Conservation (phyloP, 2,797 vertebrate genomes). For the Pipistrellus pipistrellus region DNA sequence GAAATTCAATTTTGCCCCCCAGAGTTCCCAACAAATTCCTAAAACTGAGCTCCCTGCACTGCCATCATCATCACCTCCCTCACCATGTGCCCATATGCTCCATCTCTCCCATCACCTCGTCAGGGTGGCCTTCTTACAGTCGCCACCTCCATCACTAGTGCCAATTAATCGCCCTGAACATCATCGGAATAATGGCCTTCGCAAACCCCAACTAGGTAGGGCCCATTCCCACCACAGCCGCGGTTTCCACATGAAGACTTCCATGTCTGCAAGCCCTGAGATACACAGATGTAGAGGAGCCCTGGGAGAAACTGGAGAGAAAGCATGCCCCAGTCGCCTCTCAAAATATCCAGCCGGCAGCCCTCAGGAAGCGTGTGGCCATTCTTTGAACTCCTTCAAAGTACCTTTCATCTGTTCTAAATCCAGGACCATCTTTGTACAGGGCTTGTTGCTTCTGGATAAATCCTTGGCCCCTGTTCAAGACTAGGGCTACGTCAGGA, state of each 20-base stretch:
- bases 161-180: slow-evolving; percentile 74
- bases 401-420: slow-evolving; percentile 83
- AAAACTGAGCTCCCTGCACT: background rate
- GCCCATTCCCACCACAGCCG: slow-evolving; percentile 64
- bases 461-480: slow-evolving; percentile 82
- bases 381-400: slow-evolving; percentile 84
- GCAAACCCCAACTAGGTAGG: slow-evolving; percentile 69
- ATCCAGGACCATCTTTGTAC: slow-evolving; percentile 80
- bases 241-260: slow-evolving; percentile 81
- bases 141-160: slow-evolving; percentile 21
- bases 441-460: slow-evolving; percentile 82
- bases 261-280: slow-evolving; percentile 64
- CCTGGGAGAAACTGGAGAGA: slow-evolving; percentile 76
- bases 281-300: slow-evolving; percentile 76
- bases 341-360: slow-evolving; percentile 83
- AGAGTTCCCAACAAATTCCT: slow-evolving; percentile 47
- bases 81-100: background rate
- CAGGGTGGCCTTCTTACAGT: slow-evolving; percentile 49
- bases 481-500: slow-evolving; percentile 79
- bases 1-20: slow-evolving; percentile 25
- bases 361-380: slow-evolving; percentile 75
- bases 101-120: background rate
- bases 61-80: background rate
- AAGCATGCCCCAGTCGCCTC: slow-evolving; percentile 77
- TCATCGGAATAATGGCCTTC: slow-evolving; percentile 66